Evolutionary conservation across 2,888 invertebrate genomes (phyloP), one percentile per base, ranked within the genome.

Genomic region (Thecocarcelia acutangulata): DNA sequence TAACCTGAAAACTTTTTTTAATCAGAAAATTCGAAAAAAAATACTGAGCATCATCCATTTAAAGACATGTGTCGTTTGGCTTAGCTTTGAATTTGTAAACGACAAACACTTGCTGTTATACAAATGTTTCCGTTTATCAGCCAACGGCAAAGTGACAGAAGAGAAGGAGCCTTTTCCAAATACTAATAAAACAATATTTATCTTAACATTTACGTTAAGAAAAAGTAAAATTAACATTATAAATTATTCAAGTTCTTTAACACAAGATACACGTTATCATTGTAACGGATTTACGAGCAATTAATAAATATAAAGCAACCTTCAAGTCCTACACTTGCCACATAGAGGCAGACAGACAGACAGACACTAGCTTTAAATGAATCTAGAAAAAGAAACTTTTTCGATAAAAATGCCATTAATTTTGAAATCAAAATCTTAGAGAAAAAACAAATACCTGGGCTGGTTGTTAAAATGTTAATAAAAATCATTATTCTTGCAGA

Each of bases 381-480:
- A 33, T 33, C 21, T 58, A 33, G 58, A 58, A 28, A 42, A 64
- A 70, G 46, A 68, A 74, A 74, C 59, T 17, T 73, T 78, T 78
- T 56, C 46, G 74, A 74, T 82, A 78, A 82, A 70, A 82, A 75
- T 75, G 37, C 54, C 66, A 82, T 82, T 82, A 82, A 82, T 76
- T 69, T n/a, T 46, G 46, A n/a, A 50, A 78, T 78, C 46, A 70
- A 78, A 78, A 28, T 69, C 5, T 37, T 17, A 21, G 33, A 17
- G 33, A 66, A n/a, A 13, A n/a, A n/a, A n/a, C n/a, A n/a, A 28
- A 61, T 74, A 63, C 54, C 61, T 63, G 42, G 21, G 19, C 12
- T 37, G 15, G 33, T 59, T 33, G 69, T 54, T 44, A 59, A 78
- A 72, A 52, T 59, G 72, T 44, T 68, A 74, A 77, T 74, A 78